Evolutionary conservation across 2,113 vertebrate genomes (phyloP), one percentile per base, ranked within the genome.

Genomic region (Vulpes vulpes): DNA sequence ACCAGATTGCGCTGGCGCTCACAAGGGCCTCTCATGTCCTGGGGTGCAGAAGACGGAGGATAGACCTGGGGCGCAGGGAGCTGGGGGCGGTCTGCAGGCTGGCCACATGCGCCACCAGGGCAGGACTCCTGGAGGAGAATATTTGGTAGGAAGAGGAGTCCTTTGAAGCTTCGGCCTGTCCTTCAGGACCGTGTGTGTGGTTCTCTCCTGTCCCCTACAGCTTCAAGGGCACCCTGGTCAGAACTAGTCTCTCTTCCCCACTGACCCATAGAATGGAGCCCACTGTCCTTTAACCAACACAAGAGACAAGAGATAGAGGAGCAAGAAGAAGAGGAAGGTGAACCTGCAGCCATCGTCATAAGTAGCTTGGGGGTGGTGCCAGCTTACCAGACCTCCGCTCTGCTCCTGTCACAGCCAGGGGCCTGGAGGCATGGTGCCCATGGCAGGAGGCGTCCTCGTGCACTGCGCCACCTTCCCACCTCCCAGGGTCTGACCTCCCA

Each of bases 131-230:
- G 43, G 7, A 32, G 22, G 5, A 32, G 12, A 51, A 20, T 0
- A 25, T 43, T 65, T 10, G 10, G 0, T 1, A 57, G 64, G n/a
- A 22, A 64, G 3, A 20, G 55, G 43, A 23, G 2, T 43, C 62
- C 62, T 9, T 7, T 4, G 86, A 73, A 38, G 3, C 15, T 11
- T 71, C 12, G 3, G 19, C 4, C 53, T 0, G 0, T 23, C 32
- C 67, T 35, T 19, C 49, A 3, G 9, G 51, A 16, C 49, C 62
- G 11, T 0, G 11, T 0, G 2, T 15, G 2, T 4, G 1, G 1
- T 8, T 1, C 32, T 8, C 6, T 3, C 27, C 35, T 49, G n/a
- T 57, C 71, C 43, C 0, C 1, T 15, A 43, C 43, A 9, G n/a
- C 8, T 9, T 69, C 15, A 1, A 60, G 1, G 1, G 2, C 43